phyloP scores from a whole-genome alignment of 2,797 vertebrate species.

The Sylvilagus floridanus region DNA sequence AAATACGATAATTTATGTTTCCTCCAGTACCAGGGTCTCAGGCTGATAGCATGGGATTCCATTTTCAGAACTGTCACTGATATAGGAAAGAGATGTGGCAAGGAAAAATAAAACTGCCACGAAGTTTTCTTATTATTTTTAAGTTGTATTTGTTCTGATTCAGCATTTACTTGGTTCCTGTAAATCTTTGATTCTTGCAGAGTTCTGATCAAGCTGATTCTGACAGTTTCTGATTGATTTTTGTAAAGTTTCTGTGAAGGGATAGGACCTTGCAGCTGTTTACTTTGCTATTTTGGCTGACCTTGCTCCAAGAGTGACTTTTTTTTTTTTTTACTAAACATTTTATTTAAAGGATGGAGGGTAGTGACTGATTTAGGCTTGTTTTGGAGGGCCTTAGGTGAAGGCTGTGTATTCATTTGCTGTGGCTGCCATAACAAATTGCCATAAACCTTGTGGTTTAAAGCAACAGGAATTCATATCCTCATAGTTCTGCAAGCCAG shows the following conservation, averaged over 20 bases:
- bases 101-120: neutral
- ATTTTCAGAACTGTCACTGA: neutral
- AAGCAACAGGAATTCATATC: neutral
- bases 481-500: neutral
- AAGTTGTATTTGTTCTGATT: neutral
- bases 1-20: neutral
- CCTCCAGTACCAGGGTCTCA: neutral
- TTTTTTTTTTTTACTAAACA: neutral
- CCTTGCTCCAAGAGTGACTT: neutral
- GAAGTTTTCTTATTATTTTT: neutral
- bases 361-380: neutral
- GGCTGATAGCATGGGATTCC: neutral
- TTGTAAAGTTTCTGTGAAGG: neutral
- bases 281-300: neutral
- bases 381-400: neutral
- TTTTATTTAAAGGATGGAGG: neutral
- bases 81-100: neutral
- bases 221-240: neutral
- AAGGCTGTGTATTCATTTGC: neutral
- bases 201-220: neutral
- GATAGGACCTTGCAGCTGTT: neutral
- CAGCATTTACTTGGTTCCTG: neutral
- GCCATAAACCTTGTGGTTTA: neutral
- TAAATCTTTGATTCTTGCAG: neutral
- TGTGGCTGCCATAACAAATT: neutral